phyloP scores from a whole-genome alignment of 2,113 vertebrate genomes.

The Psilopsiagon aurifrons region DNA sequence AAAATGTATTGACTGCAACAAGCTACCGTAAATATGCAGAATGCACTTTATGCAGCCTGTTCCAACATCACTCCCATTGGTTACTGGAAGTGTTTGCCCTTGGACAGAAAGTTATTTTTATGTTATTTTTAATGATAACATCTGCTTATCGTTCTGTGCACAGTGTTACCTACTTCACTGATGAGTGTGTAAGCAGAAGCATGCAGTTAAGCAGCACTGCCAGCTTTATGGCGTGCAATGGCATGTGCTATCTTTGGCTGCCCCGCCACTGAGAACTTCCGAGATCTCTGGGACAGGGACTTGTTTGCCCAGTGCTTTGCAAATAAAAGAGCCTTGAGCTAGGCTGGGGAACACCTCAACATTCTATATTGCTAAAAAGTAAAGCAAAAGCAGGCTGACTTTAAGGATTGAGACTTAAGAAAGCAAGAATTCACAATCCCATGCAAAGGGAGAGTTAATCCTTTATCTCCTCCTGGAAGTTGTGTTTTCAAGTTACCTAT shows the following conservation, averaged over 20 bases:
- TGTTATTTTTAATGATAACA: neutral
- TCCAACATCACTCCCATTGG: neutral
- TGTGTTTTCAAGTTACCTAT: neutral
- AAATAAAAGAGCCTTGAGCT: neutral
- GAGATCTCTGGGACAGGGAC: neutral
- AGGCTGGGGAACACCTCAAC: neutral
- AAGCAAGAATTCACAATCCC: neutral
- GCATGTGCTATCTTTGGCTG: neutral
- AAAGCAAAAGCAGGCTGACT: neutral
- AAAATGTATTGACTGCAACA: neutral
- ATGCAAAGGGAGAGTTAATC: neutral
- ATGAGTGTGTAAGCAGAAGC: neutral
- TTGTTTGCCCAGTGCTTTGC: neutral
- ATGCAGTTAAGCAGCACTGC: neutral
- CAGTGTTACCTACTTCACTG: neutral
- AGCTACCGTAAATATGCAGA: neutral
- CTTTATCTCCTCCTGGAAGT: neutral
- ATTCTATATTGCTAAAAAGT: neutral
- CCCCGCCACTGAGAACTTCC: neutral
- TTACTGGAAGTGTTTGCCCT: neutral
- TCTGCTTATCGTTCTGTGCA: neutral
- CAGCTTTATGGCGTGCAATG: neutral
- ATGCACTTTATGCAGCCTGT: neutral
- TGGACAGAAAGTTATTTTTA: neutral
- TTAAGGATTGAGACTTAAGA: neutral